Evolutionary conservation across 2,888 invertebrate species (phyloP).

Genomic region (Sarcophaga carnaria): DNA sequence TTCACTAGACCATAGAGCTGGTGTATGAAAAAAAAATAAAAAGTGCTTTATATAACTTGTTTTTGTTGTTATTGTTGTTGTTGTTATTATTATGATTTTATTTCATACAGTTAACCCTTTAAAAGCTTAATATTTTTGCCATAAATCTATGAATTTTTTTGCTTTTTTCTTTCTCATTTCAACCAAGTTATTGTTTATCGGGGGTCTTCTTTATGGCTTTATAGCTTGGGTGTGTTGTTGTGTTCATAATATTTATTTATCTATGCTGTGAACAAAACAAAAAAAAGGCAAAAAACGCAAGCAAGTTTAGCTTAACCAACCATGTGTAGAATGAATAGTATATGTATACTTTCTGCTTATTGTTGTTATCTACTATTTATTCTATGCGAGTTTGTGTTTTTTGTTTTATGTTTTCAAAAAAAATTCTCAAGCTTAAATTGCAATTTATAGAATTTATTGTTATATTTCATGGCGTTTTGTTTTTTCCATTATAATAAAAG

Average conservation of each 20-base stretch:
- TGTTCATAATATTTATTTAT: constrained; percentile 20
- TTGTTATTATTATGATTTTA: constrained; percentile 28
- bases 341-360: constrained; percentile 29
- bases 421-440: constrained; percentile 54
- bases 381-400: not conserved
- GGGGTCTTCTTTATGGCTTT: constrained; percentile 24
- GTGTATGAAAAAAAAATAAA: constrained; percentile 37
- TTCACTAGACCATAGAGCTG: constrained; percentile 71
- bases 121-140: not conserved
- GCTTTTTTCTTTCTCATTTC: not conserved
- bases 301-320: constrained; percentile 39
- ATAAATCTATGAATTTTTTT: not conserved
- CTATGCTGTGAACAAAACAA: not conserved
- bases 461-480: not conserved
- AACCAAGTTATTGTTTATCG: not conserved
- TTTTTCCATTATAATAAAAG: not conserved
- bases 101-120: constrained; percentile 52
- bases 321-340: constrained; percentile 25
- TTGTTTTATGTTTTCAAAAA: not conserved
- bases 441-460: constrained; percentile 47
- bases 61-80: constrained; percentile 29
- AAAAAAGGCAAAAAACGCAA: not conserved
- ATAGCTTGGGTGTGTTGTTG: constrained; percentile 27
- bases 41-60: constrained; percentile 67
- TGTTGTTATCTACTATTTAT: constrained; percentile 22